Conservation (phyloP, 2,113 vertebrate species). For the Campylorhamphus procurvoides region DNA sequence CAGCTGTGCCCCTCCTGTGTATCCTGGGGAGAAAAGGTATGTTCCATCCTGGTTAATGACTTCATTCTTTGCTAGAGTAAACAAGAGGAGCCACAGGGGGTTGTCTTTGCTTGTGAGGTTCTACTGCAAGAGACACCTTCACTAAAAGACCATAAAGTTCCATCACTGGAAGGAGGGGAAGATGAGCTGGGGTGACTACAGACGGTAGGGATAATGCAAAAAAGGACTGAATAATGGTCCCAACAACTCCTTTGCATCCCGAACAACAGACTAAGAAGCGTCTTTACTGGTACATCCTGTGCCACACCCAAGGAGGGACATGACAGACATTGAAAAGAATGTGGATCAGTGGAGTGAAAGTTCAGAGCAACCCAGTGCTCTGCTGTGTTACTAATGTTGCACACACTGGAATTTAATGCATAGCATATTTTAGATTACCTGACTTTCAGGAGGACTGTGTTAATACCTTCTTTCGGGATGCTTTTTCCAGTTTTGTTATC, state of each 20-base stretch:
- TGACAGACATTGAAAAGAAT: fast-evolving
- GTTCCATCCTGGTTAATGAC: slow-evolving; percentile 90
- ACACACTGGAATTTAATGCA: not conserved
- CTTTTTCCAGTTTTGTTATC: not conserved
- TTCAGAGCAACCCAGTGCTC: not conserved
- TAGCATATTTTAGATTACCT: not conserved
- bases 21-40: slow-evolving; percentile 83
- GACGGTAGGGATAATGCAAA: not conserved
- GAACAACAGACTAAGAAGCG: not conserved
- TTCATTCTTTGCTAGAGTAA: slow-evolving; percentile 80
- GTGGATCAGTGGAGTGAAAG: too few species aligned
- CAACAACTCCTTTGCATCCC: not conserved
- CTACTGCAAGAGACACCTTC: not conserved
- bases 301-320: not conserved
- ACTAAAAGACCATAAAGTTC: not conserved
- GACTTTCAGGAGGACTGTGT: not conserved
- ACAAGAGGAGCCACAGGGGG: slow-evolving; percentile 75
- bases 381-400: fast-evolving
- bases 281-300: too few species aligned
- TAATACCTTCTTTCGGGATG: not conserved
- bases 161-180: not conserved
- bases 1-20: slow-evolving; percentile 82
- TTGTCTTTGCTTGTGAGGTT: slow-evolving; percentile 23
- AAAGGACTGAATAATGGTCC: not conserved
- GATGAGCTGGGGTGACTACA: not conserved